phyloP scores from a whole-genome alignment of 1,140 invertebrate genomes.

The Drosophila bocki region DNA sequence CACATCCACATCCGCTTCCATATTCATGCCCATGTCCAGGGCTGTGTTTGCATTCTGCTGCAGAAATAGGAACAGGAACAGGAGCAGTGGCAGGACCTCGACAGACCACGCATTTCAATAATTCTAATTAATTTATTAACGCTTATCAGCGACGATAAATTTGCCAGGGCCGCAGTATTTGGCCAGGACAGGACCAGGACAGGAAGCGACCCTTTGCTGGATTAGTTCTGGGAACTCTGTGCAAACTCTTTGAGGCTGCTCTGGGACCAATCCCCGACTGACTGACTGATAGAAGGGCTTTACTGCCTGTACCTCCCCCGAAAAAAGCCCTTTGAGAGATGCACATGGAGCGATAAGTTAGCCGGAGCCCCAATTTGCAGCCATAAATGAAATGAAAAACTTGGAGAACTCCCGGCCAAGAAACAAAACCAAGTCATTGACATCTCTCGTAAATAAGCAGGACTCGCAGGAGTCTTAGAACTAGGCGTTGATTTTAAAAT shows the following conservation, averaged over 20 bases:
- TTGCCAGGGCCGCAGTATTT: constrained; percentile 45
- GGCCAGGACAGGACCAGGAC: constrained; percentile 9
- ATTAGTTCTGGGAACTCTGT: constrained; percentile 43
- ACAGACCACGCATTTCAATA: constrained; percentile 82
- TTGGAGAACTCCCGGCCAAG: constrained; percentile 34
- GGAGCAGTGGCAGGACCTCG: constrained; percentile 31
- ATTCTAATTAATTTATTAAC: constrained; percentile 85
- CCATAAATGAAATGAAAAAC: constrained; percentile 80
- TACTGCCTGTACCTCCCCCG: constrained; percentile 21
- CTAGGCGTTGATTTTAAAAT: constrained; percentile 81
- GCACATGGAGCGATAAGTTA: constrained; percentile 67
- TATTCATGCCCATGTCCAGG: constrained; percentile 55
- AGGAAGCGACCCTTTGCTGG: constrained; percentile 16
- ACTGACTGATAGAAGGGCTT: constrained; percentile 16
- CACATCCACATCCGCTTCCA: constrained; percentile 26
- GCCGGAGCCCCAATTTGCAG: constrained; percentile 59
- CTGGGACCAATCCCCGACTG: constrained; percentile 15
- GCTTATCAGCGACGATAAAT: constrained; percentile 84
- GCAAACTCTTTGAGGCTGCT: constrained; percentile 53
- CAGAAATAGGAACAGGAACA: constrained; percentile 26
- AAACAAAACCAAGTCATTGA: constrained; percentile 48
- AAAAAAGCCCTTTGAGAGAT: constrained; percentile 44
- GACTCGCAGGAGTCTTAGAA: constrained; percentile 41
- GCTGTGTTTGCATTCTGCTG: constrained; percentile 66
- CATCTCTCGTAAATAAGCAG: constrained; percentile 69